Evolutionary conservation across 1,140 invertebrate species (phyloP).

Genomic region (Bathynomus jamesi): DNA sequence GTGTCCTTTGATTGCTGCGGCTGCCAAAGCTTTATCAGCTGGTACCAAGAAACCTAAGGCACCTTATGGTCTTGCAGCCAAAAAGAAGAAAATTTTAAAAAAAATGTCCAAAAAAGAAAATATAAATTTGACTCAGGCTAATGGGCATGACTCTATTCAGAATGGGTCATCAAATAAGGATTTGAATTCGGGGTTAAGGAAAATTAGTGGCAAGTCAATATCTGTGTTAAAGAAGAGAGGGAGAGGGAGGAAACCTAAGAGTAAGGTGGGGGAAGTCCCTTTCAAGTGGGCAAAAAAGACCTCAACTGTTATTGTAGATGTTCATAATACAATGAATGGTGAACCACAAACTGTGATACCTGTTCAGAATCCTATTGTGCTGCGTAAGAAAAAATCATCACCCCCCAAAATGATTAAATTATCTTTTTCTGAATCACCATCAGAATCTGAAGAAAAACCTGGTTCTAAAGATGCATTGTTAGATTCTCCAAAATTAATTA

Average conservation of each 20-base stretch:
- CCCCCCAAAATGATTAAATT: conserved; percentile 9
- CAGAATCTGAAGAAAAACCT: background rate
- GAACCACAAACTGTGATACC: conserved; percentile 32
- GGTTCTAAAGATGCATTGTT: background rate
- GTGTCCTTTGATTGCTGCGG: conserved; percentile 14
- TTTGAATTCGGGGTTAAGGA: background rate
- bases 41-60: conserved; percentile 10
- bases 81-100: conserved; percentile 5
- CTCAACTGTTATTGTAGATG: conserved; percentile 32
- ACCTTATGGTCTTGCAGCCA: background rate
- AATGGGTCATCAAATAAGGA: background rate
- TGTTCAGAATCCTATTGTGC: conserved; percentile 20
- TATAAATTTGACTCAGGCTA: background rate
- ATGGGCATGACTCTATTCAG: background rate
- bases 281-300: conserved; percentile 27
- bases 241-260: conserved; percentile 22
- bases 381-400: conserved; percentile 24
- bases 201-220: background rate
- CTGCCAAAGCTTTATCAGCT: conserved; percentile 4
- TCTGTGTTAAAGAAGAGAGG: conserved; percentile 9
- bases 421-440: background rate
- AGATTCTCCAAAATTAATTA: background rate
- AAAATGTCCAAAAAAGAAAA: background rate
- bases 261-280: background rate
- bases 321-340: conserved; percentile 36